Evolutionary conservation across 2,888 invertebrate species (phyloP).

Genomic region (Julus scandinavius): DNA sequence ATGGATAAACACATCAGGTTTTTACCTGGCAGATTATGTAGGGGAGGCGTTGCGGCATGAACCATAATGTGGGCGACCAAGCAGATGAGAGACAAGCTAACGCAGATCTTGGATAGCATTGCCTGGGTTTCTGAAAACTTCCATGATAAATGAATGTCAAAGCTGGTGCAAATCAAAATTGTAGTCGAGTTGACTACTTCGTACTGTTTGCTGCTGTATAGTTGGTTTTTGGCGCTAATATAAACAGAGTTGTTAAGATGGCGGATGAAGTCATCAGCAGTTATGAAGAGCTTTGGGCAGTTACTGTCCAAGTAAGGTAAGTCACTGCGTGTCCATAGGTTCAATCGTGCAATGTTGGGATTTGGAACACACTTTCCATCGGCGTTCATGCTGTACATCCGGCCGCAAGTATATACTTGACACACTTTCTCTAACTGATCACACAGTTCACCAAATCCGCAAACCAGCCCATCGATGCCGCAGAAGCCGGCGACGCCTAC

Average conservation of each 20-base stretch:
- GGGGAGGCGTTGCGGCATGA: conserved; percentile 58
- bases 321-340: background rate
- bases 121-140: conserved; percentile 61
- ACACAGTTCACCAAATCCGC: conserved; percentile 63
- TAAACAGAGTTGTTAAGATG: conserved; percentile 59
- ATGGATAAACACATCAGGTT: conserved; percentile 65
- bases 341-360: too few relatives aligned
- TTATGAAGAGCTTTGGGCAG: conserved; percentile 60
- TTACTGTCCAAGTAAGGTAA: conserved; percentile 54
- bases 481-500: conserved; percentile 59
- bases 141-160: background rate
- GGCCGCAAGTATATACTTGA: conserved; percentile 59
- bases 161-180: conserved; percentile 61
- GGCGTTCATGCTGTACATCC: background rate
- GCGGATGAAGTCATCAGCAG: conserved; percentile 58
- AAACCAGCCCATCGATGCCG: conserved; percentile 53
- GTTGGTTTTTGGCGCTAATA: conserved; percentile 59
- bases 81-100: conserved; percentile 64
- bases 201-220: conserved; percentile 59
- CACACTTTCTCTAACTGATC: conserved; percentile 68
- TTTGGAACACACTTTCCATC: conserved; percentile 51
- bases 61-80: conserved; percentile 64
- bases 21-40: conserved; percentile 66
- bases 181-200: conserved; percentile 60
- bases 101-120: conserved; percentile 63